Conservation (phyloP, 2,113 vertebrate species). For the Mesitornis unicolor region DNA sequence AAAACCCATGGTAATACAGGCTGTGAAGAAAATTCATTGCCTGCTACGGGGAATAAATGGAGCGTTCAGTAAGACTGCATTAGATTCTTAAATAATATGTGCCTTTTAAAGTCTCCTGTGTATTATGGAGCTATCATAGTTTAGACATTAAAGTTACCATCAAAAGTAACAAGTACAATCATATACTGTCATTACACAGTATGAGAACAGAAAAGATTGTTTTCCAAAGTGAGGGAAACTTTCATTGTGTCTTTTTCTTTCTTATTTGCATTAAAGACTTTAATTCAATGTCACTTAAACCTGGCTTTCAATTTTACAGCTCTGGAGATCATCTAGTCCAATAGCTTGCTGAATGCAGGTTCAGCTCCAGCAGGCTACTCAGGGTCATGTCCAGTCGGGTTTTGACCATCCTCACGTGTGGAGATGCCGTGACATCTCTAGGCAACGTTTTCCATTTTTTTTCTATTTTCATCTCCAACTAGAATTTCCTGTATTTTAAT, state of each 20-base stretch:
- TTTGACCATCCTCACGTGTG: not conserved
- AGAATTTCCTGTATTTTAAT: not conserved
- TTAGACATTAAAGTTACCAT: not conserved
- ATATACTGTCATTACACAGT: not conserved
- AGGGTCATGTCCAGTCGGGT: fast-evolving
- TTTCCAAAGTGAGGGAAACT: not conserved
- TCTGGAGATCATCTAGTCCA: not conserved
- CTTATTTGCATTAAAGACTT: not conserved
- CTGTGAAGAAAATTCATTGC: not conserved
- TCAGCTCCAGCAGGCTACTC: not conserved
- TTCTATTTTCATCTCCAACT: not conserved
- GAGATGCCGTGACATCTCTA: not conserved
- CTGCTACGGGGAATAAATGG: not conserved
- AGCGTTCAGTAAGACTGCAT: not conserved
- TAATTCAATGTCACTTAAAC: not conserved
- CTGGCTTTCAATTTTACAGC: not conserved
- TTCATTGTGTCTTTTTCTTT: not conserved
- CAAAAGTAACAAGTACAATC: not conserved
- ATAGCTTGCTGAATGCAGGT: not conserved
- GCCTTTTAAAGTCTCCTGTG: not conserved
- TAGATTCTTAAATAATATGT: not conserved
- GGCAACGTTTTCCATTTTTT: not conserved
- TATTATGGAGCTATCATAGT: not conserved
- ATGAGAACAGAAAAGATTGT: not conserved
- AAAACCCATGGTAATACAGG: not conserved